Evolutionary conservation across 2,113 vertebrate genomes (phyloP).

Genomic region (Prionailurus bengalensis): DNA sequence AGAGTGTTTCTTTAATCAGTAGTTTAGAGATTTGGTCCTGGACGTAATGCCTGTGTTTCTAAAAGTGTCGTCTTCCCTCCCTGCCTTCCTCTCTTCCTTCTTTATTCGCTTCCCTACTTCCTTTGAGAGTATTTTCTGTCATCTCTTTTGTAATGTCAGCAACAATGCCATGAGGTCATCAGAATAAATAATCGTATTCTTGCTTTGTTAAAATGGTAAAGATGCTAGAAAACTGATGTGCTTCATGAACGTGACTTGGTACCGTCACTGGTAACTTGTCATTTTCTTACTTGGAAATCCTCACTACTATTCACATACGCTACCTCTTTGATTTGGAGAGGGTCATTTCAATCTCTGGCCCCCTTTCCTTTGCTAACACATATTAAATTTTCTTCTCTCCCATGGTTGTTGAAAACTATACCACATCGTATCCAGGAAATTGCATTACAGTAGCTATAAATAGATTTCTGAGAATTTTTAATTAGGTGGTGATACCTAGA

Average conservation of each 20-base stretch:
- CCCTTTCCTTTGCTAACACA: not conserved
- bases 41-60: not conserved
- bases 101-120: not conserved
- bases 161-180: not conserved
- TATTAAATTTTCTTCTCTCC: not conserved
- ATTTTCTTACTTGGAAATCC: slow-evolving; percentile 1
- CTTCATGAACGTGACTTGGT: not conserved
- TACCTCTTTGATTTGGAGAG: not conserved
- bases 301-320: not conserved
- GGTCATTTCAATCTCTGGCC: not conserved
- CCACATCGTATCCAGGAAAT: not conserved
- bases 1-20: not conserved
- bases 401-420: not conserved
- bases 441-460: slow-evolving; percentile 53
- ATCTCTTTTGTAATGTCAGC: not conserved
- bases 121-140: not conserved
- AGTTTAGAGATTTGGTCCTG: not conserved
- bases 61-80: not conserved
- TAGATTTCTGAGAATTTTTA: slow-evolving; percentile 78
- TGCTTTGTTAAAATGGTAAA: slow-evolving; percentile 19
- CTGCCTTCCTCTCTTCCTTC: too few relatives aligned
- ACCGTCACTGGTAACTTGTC: not conserved
- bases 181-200: not conserved
- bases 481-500: slow-evolving; percentile 65
- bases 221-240: not conserved